Evolutionary conservation across 2,113 vertebrate genomes (phyloP), one percentile per base, ranked within the genome.

Genomic region (Gopherus evgoodei): DNA sequence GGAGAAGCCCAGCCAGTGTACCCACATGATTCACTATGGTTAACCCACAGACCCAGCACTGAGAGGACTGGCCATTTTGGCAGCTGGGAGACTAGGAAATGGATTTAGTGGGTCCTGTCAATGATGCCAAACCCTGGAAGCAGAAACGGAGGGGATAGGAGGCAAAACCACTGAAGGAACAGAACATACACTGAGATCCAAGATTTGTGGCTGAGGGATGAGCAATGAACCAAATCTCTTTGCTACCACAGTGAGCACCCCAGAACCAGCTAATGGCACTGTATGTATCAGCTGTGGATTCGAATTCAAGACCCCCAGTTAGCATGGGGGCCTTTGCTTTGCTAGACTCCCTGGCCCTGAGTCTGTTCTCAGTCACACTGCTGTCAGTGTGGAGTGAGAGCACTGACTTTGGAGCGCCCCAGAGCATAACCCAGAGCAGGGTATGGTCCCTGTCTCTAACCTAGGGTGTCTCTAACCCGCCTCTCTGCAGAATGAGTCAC

Each of bases 11-110:
- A 72, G 19, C 65, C 29, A 12, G 81, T 50, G 35, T 49, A 69
- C 80, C 65, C 75, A 25, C 10, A n/a, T 2, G 53, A 13, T 25
- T 0, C n/a, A 13, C 19, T 0, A 21, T 0, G 21, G 47, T 2
- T 49, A 56, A 72, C 42, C 88, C 44, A 3, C 69, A 38, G 86
- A n/a, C 1, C 0, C 0, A 1, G 42, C 27, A 3, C 29, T 4
- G 4, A 2, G 52, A 21, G 62, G 19, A 12, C 21, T 1, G 1
- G 54, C 53, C n/a, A 4, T 44, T 3, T 6, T 1, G n/a, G 2
- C 0, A 0, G 84, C 21, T 25, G 47, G 31, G 52, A 49, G 17
- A 31, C 6, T 29, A 35, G 42, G 38, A 76, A 27, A 44, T 22
- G 11, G 72, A 24, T 76, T 38, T 76, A 44, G 11, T 44, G 38